Conservation (phyloP, 1,140 invertebrate genomes). For the Megathymus violae region DNA sequence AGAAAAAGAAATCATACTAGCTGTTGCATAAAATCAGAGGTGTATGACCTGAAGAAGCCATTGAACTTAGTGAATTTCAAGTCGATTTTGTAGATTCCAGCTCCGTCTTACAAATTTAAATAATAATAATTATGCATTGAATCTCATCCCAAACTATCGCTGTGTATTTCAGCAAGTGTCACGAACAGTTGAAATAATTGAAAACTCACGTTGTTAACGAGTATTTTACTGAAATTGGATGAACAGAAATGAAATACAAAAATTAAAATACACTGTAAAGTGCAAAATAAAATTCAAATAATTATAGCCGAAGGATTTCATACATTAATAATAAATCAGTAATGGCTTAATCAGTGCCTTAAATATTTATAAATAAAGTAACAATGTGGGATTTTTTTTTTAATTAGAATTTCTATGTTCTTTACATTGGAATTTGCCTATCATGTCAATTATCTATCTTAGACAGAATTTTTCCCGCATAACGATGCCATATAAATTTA, state of each 20-base stretch:
- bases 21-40: slow-evolving; percentile 16
- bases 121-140: slow-evolving; percentile 5
- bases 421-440: too few relatives aligned
- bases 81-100: slow-evolving; percentile 13
- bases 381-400: too few relatives aligned
- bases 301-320: background rate
- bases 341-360: too few relatives aligned
- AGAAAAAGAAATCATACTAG: background rate
- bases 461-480: too few relatives aligned
- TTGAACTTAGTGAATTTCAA: slow-evolving; percentile 15
- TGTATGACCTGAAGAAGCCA: slow-evolving; percentile 11
- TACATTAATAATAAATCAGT: too few relatives aligned
- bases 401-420: too few relatives aligned
- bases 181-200: slow-evolving; percentile 15
- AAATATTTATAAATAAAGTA: too few relatives aligned
- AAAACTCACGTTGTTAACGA: background rate
- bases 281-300: slow-evolving; percentile 18
- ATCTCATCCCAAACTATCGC: background rate
- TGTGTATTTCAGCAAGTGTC: slow-evolving; percentile 7
- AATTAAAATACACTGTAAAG: background rate
- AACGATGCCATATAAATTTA: too few relatives aligned
- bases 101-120: slow-evolving; percentile 5
- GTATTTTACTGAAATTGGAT: slow-evolving; percentile 25
- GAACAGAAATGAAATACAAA: slow-evolving; percentile 10
- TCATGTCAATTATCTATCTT: too few relatives aligned